Evolutionary conservation across 2,888 invertebrate species (phyloP).

Genomic region (Dexiosoma caninum): DNA sequence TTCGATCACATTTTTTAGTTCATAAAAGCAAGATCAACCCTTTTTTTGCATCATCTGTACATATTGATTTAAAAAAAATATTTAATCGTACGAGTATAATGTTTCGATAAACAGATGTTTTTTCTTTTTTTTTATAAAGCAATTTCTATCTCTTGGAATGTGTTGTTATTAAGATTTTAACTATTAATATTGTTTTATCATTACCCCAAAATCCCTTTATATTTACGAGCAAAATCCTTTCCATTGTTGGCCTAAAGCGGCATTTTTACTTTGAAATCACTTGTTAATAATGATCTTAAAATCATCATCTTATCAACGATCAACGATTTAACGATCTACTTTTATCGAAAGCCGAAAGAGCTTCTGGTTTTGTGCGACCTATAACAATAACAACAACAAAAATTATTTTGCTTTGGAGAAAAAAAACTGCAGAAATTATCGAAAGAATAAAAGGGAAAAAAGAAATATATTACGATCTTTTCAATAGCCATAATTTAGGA

Average conservation of each 20-base stretch:
- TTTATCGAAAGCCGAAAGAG: slow-evolving; percentile 76
- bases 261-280: slow-evolving; percentile 66
- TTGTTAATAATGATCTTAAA: slow-evolving; percentile 75
- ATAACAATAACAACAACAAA: slow-evolving; percentile 56
- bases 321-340: slow-evolving; percentile 71
- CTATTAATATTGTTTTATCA: slow-evolving; percentile 12
- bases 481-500: slow-evolving; percentile 53
- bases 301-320: slow-evolving; percentile 66
- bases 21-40: too few species aligned
- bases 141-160: background rate
- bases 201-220: slow-evolving; percentile 50
- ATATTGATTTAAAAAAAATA: too few species aligned
- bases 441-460: slow-evolving; percentile 17
- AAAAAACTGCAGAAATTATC: slow-evolving; percentile 14
- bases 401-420: slow-evolving; percentile 50
- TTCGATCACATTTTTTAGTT: too few species aligned
- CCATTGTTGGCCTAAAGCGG: slow-evolving; percentile 43
- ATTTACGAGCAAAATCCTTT: slow-evolving; percentile 56
- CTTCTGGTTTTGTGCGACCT: slow-evolving; percentile 72
- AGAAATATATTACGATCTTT: slow-evolving; percentile 58
- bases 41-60: too few species aligned
- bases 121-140: background rate
- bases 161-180: background rate
- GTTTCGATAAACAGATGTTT: background rate
- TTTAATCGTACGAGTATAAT: too few species aligned